Base-by-base conservation (phyloP, 2,888 invertebrate species). In the Pteria penguin region DNA sequence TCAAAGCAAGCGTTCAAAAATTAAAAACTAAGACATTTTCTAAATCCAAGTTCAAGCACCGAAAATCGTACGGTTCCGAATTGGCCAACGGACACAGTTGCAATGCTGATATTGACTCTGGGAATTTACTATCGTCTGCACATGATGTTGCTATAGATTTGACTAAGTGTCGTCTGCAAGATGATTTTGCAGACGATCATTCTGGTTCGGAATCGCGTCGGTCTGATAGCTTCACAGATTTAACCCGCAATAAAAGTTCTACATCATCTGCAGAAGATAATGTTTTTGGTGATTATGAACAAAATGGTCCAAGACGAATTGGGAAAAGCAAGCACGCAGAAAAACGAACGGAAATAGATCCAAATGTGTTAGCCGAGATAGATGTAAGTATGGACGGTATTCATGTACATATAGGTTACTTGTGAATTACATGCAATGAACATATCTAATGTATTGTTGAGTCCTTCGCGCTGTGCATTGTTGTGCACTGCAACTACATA, bases 361-460 rank as follows among this genome's bases (percentile, higher is more conserved):
- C 89, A 2, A 80, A 75, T 2, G 86, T 86, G 14, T 57, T 89
- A 70, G 89, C 89, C 31, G 86, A 88, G 76, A 89, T 89, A 61
- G 85, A 88, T 72, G 89, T 89, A 80, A 83, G 83, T 81, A 14
- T 45, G 11, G 18, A 8, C 1, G n/a, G n/a, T n/a, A n/a, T n/a
- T n/a, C n/a, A n/a, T n/a, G n/a, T n/a, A n/a, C n/a, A n/a, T n/a
- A n/a, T n/a, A n/a, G n/a, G n/a, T n/a, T n/a, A n/a, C n/a, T n/a
- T n/a, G n/a, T n/a, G n/a, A n/a, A n/a, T n/a, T n/a, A n/a, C n/a
- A n/a, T n/a, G n/a, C n/a, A n/a, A n/a, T n/a, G n/a, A n/a, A n/a
- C n/a, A n/a, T n/a, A n/a, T n/a, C n/a, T n/a, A n/a, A n/a, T n/a
- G n/a, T n/a, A n/a, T n/a, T n/a, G n/a, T n/a, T n/a, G n/a, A n/a